These are phyloP conservation scores for Tenrec ecaudatus DNA, from an alignment of 2,113 vertebrate species.

Conservation along the genomic window DNA sequence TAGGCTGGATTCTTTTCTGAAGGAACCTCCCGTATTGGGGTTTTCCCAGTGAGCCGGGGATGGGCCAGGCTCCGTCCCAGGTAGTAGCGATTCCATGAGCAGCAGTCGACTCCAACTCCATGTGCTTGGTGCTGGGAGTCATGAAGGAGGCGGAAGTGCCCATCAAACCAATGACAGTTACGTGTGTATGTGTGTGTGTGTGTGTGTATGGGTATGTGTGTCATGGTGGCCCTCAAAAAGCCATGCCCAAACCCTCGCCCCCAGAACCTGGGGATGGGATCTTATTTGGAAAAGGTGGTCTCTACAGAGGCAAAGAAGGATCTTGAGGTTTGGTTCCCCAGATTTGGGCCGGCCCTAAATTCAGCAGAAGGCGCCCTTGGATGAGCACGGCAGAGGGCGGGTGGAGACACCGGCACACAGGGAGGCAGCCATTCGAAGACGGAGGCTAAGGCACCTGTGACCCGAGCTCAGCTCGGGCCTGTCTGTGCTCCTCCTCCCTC, in stretches of 20 bases:
- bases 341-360: not conserved
- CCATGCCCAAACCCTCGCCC: not conserved
- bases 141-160: not conserved
- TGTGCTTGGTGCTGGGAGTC: not conserved
- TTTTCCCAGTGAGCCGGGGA: not conserved
- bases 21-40: not conserved
- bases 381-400: not conserved
- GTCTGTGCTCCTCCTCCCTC: too few species aligned
- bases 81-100: not conserved
- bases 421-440: not conserved
- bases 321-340: not conserved
- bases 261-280: not conserved
- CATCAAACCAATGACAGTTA: rapidly evolving
- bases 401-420: not conserved
- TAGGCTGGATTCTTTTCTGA: not conserved
- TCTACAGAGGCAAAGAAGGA: not conserved
- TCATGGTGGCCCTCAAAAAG: not conserved
- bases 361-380: not conserved
- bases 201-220: too few species aligned
- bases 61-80: not conserved
- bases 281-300: not conserved
- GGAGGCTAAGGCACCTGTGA: not conserved
- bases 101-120: not conserved
- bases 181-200: too few species aligned
- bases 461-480: not conserved